Base-by-base conservation (phyloP, 2,888 invertebrate genomes). In the Onthophagus sagittarius region DNA sequence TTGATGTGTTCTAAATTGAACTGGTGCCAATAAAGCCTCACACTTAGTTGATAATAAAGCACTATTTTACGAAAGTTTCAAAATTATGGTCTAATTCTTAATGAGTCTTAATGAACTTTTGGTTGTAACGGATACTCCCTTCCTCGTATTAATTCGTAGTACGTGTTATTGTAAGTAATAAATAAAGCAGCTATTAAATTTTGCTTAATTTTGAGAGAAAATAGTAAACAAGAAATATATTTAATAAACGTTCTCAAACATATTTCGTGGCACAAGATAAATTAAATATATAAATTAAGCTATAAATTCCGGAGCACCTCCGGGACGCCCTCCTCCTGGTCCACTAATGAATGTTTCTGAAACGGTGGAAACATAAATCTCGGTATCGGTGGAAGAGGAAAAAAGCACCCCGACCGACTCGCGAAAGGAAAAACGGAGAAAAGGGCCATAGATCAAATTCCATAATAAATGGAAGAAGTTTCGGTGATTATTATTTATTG, bases 291-390 rank as follows among this genome's bases (percentile, higher is more conserved):
- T 72, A 39, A 69, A 72, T 72, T 72, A 72, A 72, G 72, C 69
- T 11, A 72, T 72, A 72, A 72, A 72, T 72, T 72, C n/a, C 31
- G 23, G 67, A n/a, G 7, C 5, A n/a, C 5, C n/a, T 67, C 31
- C 67, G n/a, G 62, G 63, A 32, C 13, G 62, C 63, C 67, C 13
- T 23, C 62, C 65, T 62, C 39, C 53, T 13, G 62, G 39, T 9
- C 67, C 72, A 69, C 69, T 72, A 72, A 72, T 72, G 72, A 72
- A 72, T 72, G 72, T 72, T 72, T 67, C 69, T 63, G 69, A 67
- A 69, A 31, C 72, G 53, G 15, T 15, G 69, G 67, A 67, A 72
- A 72, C 72, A 72, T 72, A 74, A 76, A 74, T 75, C 73, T 75
- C 73, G 32, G 69, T 70, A 71, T 69, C 69, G 69, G 39, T 39